Evolutionary conservation across 2,888 invertebrate genomes (phyloP), one percentile per base, ranked within the genome.

Genomic region (Galeopsomyia nigrocyanea): DNA sequence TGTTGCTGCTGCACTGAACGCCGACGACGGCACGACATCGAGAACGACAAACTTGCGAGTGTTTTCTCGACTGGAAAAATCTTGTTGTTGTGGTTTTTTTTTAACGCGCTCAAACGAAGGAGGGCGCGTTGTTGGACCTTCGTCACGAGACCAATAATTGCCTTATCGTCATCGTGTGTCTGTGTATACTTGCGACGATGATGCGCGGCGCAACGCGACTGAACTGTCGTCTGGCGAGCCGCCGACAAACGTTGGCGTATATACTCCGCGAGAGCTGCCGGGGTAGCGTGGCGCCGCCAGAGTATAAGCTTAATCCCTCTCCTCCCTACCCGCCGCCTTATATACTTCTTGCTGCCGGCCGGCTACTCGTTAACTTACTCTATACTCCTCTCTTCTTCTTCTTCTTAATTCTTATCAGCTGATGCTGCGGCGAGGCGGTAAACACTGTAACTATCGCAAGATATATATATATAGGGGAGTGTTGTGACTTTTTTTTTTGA

Each of bases 71-170:
- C 26, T 5, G 26, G 26, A 26, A n/a, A n/a, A n/a, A n/a, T n/a
- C n/a, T n/a, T n/a, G n/a, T n/a, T n/a, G n/a, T n/a, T n/a, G n/a
- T n/a, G n/a, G n/a, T n/a, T n/a, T n/a, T n/a, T n/a, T n/a, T n/a
- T n/a, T n/a, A n/a, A 39, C 39, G 39, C 39, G 39, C 39, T 7
- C 39, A 10, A 39, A 7, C 39, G 1, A 10, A 1, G 39, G 39
- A 39, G 13, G 13, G 13, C 39, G 39, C 39, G 39, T 9, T 19
- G 58, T 39, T 47, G 55, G 60, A 58, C 69, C 70, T 74, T 74
- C 68, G 74, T 74, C 74, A 74, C 71, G 74, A 74, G 39, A 58
- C 7, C 39, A 39, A 39, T 10, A 10, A 10, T 10, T 39, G 39
- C 1, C 39, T 10, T 39, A 39, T 39, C 39, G 39, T 74, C 74